Evolutionary conservation across 2,113 vertebrate species (phyloP).

Genomic region (Channa argus): DNA sequence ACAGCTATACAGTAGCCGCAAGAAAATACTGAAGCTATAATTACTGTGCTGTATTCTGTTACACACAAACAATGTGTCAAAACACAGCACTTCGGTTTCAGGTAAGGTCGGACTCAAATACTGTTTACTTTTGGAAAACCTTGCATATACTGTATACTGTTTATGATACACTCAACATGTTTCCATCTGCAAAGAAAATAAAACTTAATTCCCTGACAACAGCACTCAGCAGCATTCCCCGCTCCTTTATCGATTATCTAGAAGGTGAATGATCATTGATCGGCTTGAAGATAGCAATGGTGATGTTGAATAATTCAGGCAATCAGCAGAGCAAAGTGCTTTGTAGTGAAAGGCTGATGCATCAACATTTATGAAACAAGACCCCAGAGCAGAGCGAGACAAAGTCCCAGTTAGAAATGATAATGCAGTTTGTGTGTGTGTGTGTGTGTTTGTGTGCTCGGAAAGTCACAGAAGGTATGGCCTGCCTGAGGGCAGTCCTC

Average conservation of each 20-base stretch:
- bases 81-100: neutral
- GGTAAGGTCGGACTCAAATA: neutral
- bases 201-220: slow-evolving; percentile 10
- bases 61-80: too few species aligned
- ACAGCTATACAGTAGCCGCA: too few species aligned
- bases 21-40: too few species aligned
- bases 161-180: neutral
- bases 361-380: slow-evolving; percentile 54
- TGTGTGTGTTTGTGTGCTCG: slow-evolving; percentile 24
- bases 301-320: slow-evolving; percentile 55
- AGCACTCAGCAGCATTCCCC: slow-evolving; percentile 2
- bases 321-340: slow-evolving; percentile 31
- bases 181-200: slow-evolving; percentile 14
- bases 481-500: slow-evolving; percentile 59
- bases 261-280: slow-evolving; percentile 41
- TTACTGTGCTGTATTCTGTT: too few species aligned
- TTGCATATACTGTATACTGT: neutral
- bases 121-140: neutral
- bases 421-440: slow-evolving; percentile 34
- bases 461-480: slow-evolving; percentile 63
- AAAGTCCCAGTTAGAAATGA: slow-evolving; percentile 53
- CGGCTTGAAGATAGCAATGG: slow-evolving; percentile 19
- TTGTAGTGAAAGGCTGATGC: slow-evolving; percentile 38
- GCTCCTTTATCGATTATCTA: slow-evolving; percentile 38
- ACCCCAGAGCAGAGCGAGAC: slow-evolving; percentile 31